Evolutionary conservation across 1,140 invertebrate species (phyloP), one percentile per base, ranked within the genome.

Genomic region (Rhyacophila brunnea): DNA sequence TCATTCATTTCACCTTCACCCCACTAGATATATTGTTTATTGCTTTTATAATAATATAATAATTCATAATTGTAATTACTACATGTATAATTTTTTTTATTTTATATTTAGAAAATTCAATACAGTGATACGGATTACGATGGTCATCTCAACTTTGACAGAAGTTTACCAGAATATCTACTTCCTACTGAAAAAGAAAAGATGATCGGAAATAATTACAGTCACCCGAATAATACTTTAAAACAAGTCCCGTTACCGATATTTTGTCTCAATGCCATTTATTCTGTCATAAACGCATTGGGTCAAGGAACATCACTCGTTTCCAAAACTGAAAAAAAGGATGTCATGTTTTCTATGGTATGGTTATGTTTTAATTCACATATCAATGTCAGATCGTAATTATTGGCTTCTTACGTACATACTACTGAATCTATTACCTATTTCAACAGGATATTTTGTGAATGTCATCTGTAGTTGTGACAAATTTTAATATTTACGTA

Each of bases 181-280:
- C 15, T 13, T 40, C 38, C 38, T 5, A 40, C 11, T 13, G 11
- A 40, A 40, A 40, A 13, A 40, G 15, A 40, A 40, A 40, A 40
- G 15, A 40, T 28, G 23, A 28, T 9, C 3, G 23, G 23, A 9
- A 28, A 28, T 9, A 28, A 9, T 9, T 28, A 28, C 23, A 28
- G 23, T 3, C 4, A 3, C 3, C 9, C 23, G 3, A 28, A 28
- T 28, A 28, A 28, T 32, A 47, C 50, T 60, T 53, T 73, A 10
- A 74, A 77, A 59, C 81, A 82, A 68, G 71, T 81, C 61, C 68
- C 73, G 7, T 61, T 82, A 48, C 80, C 80, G 3, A 62, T 70
- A 17, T 83, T 74, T 67, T 82, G 80, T 67, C 72, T 80, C n/a
- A 73, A 75, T 23, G 75, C 72, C 18, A 64, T 82, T 6, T 71